Percentiles rank a stretch among this genome's conserved stretches.
Evolutionary conservation across 2,797 vertebrate genomes (phyloP).

Genomic region (Hylomyscus alleni): DNA sequence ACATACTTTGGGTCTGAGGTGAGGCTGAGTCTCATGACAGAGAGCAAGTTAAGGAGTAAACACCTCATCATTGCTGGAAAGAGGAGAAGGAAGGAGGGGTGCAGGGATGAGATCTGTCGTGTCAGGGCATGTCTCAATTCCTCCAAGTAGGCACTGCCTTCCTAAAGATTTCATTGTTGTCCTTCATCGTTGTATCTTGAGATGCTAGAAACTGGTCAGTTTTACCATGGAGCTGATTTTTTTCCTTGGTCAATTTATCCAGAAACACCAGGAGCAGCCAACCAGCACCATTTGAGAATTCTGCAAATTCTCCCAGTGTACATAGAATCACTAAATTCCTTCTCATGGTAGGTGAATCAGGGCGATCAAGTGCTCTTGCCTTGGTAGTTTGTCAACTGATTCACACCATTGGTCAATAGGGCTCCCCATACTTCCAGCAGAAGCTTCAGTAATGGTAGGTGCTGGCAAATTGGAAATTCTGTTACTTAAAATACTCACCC

Average conservation of each 20-base stretch:
- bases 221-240: neutral
- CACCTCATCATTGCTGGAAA: neutral
- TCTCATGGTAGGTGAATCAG: no score
- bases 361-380: no score
- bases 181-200: no score
- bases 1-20: neutral
- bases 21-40: neutral
- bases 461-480: neutral
- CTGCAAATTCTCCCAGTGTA: no score
- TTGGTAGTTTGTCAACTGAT: no score
- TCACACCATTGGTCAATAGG: no score
- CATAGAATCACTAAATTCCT: no score
- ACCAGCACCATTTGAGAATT: no score
- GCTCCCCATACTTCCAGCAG: neutral
- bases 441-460: neutral
- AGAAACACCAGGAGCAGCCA: neutral
- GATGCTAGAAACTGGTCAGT: neutral
- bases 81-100: no score
- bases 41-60: neutral
- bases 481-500: neutral
- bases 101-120: neutral
- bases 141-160: neutral
- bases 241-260: neutral
- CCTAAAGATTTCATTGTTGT: neutral
- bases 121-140: neutral